A percentile compares a stretch with the other conserved stretches of the same genome.
phyloP scores from a whole-genome alignment of 2,797 vertebrate species.

The Pachyuromys duprasi region DNA sequence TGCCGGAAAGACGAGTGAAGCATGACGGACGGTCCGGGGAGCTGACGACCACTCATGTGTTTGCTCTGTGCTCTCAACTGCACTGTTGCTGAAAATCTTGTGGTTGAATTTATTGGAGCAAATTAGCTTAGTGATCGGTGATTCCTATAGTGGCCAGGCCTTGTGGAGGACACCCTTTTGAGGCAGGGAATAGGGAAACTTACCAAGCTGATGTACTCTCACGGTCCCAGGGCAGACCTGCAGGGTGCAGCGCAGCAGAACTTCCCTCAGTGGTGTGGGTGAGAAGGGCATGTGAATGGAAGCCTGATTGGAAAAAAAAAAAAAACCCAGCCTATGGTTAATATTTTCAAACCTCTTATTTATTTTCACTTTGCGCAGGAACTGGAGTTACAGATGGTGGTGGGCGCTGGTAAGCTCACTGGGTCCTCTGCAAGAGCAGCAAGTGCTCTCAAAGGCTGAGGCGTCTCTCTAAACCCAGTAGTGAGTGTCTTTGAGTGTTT shows the following conservation, averaged over 20 bases:
- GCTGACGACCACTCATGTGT: neutral
- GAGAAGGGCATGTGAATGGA: neutral
- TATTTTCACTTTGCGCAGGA: neutral
- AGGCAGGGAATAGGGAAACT: neutral
- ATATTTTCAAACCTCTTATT: neutral
- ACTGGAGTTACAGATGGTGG: neutral
- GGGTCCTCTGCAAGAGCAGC: neutral
- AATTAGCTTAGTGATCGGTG: neutral
- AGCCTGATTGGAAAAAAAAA: neutral
- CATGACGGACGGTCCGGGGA: neutral
- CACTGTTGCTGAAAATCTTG: neutral
- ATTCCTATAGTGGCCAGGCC: neutral
- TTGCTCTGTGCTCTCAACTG: neutral
- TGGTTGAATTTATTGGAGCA: conserved; percentile 22
- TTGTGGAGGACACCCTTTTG: neutral
- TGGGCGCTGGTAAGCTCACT: neutral
- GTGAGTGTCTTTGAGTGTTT: neutral
- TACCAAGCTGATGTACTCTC: neutral
- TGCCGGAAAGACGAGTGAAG: neutral
- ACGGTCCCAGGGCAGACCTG: neutral
- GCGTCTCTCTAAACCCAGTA: neutral
- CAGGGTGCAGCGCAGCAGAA: rapidly evolving
- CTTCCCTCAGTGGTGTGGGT: neutral
- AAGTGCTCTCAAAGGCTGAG: neutral
- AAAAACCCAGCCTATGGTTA: neutral